Percentiles rank a stretch among this genome's conserved stretches.
phyloP scores from a whole-genome alignment of 2,797 vertebrate species.

The Acipenser oxyrinchus region DNA sequence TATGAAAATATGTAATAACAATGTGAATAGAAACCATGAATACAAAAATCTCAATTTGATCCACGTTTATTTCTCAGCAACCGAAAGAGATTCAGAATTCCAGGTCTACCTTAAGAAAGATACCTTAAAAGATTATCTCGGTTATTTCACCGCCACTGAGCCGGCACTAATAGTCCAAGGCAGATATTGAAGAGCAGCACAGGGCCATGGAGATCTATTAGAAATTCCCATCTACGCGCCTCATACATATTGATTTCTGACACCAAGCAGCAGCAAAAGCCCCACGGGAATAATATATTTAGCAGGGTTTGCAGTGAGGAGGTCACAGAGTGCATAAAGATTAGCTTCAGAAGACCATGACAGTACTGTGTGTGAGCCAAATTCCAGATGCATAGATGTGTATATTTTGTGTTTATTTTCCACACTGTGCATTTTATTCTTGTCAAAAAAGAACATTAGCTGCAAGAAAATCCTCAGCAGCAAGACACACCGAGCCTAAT shows the following conservation, averaged over 20 bases:
- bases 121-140: slow-evolving; percentile 99
- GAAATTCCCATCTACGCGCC: slow-evolving; percentile 99
- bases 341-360: slow-evolving; percentile 91
- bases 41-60: too few relatives aligned
- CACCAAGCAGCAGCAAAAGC: slow-evolving; percentile 99
- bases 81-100: slow-evolving; percentile 19
- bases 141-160: slow-evolving; percentile 99
- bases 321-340: slow-evolving; percentile 99
- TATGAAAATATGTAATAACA: too few relatives aligned
- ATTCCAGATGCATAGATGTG: slow-evolving; percentile 47
- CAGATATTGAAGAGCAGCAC: slow-evolving; percentile 99
- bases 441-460: slow-evolving; percentile 3
- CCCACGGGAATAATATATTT: slow-evolving; percentile 99
- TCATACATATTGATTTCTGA: slow-evolving; percentile 99
- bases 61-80: too few relatives aligned
- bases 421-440: slow-evolving; percentile 7
- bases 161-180: slow-evolving; percentile 99
- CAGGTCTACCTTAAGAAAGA: slow-evolving; percentile 94
- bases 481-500: background rate
- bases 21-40: too few relatives aligned
- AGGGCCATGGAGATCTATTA: slow-evolving; percentile 99
- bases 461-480: background rate
- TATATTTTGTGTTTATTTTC: slow-evolving; percentile 8
- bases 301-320: slow-evolving; percentile 96
- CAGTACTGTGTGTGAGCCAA: slow-evolving; percentile 64